phyloP scores from a whole-genome alignment of 2,113 vertebrate species.

The Oxyura jamaicensis region DNA sequence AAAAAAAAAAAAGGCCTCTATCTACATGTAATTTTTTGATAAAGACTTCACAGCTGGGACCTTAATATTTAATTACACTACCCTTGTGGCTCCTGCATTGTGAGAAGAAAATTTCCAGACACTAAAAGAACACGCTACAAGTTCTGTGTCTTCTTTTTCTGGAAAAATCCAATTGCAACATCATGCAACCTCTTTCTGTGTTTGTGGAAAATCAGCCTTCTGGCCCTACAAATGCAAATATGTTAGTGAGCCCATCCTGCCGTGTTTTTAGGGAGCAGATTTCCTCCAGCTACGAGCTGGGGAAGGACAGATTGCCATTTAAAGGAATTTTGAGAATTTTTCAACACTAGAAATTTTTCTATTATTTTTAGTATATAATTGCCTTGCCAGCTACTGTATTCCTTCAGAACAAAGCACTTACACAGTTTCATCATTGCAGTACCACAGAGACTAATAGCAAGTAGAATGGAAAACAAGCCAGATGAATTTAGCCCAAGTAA shows the following conservation, averaged over 20 bases:
- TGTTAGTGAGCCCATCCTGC: not conserved
- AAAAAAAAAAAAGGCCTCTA: not conserved
- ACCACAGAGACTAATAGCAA: not conserved
- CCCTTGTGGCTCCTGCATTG: not conserved
- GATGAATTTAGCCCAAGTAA: not conserved
- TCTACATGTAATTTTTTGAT: not conserved
- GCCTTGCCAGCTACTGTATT: not conserved
- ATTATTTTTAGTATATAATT: not conserved
- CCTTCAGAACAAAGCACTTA: slow-evolving; percentile 41
- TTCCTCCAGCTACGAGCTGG: not conserved
- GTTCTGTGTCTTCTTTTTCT: not conserved
- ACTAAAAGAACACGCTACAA: not conserved
- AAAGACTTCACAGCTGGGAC: not conserved
- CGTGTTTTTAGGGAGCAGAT: not conserved
- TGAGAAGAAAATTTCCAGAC: not conserved
- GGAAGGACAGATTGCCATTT: not conserved
- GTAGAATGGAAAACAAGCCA: not conserved
- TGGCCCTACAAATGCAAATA: not conserved
- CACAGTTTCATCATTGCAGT: not conserved
- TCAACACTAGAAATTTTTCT: not conserved
- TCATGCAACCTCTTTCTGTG: not conserved
- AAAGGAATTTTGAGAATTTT: not conserved
- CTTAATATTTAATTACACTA: not conserved
- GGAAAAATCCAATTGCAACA: not conserved
- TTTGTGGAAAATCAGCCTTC: not conserved